phyloP scores from a whole-genome alignment of 37 sponge, comb jelly and placozoan species.

The Bolinopsis microptera region DNA sequence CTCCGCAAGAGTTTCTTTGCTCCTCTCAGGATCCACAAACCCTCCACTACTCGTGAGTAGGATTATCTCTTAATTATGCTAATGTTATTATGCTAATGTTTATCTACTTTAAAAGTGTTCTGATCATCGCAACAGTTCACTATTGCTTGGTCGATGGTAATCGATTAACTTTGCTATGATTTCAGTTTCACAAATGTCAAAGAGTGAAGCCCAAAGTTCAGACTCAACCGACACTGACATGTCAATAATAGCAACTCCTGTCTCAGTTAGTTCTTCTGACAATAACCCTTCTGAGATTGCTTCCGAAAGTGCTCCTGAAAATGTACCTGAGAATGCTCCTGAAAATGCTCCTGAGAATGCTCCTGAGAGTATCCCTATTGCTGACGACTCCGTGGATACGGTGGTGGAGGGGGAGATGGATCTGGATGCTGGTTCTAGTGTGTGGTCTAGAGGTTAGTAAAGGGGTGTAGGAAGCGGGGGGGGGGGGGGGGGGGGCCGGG shows the following conservation, averaged over 20 bases:
- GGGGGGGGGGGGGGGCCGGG: too few species aligned
- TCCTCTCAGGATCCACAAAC: constrained; percentile 1
- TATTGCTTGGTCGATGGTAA: too few species aligned
- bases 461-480: too few species aligned
- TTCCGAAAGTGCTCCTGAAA: neutral
- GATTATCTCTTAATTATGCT: too few species aligned
- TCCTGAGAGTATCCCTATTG: neutral
- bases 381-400: neutral
- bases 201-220: neutral
- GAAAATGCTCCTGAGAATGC: neutral
- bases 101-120: too few species aligned
- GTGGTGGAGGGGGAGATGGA: neutral
- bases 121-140: too few species aligned
- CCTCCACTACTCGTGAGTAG: neutral
- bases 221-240: neutral
- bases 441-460: constrained; percentile 55
- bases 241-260: neutral
- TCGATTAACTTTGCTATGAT: too few species aligned
- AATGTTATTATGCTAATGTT: too few species aligned
- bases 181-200: neutral
- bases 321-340: neutral
- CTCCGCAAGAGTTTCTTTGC: constrained; percentile 24
- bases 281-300: neutral
- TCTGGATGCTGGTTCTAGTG: neutral
- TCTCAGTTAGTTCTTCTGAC: neutral